phyloP scores from a whole-genome alignment of 2,888 invertebrate genomes.

The Nesidiocoris tenuis region DNA sequence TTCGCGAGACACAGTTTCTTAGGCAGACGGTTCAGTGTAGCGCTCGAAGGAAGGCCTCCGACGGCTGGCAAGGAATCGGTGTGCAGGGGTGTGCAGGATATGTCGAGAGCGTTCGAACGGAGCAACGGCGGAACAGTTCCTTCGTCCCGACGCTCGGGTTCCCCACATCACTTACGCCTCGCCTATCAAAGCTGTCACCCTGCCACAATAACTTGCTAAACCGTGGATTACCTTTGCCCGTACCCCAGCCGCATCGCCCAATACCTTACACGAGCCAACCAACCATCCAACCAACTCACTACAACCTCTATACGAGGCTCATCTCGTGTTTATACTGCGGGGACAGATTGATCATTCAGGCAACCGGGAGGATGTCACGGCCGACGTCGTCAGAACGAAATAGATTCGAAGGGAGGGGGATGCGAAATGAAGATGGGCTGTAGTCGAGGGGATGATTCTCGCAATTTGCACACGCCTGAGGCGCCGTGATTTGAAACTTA shows the following conservation, averaged over 20 bases:
- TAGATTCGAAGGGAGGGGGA: neutral
- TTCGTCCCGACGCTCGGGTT: neutral
- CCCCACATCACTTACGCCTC: slow-evolving; percentile 40
- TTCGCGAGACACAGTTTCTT: neutral
- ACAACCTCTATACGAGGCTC: slow-evolving; percentile 5
- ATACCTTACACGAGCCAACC: too few species aligned
- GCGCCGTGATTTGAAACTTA: neutral
- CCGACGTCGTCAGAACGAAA: neutral
- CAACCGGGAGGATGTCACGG: neutral
- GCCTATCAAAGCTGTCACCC: slow-evolving; percentile 43
- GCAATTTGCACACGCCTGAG: neutral
- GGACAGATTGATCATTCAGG: slow-evolving; percentile 28
- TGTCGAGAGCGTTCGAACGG: neutral
- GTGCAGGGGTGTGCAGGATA: neutral
- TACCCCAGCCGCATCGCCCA: neutral
- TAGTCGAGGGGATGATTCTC: neutral
- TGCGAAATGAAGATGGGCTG: neutral
- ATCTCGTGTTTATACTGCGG: slow-evolving; percentile 28
- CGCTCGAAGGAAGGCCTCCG: neutral
- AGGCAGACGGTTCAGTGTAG: neutral
- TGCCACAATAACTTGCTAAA: slow-evolving; percentile 42
- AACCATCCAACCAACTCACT: too few species aligned
- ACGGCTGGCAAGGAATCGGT: neutral
- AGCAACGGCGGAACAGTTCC: neutral
- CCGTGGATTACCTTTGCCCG: slow-evolving; percentile 37